Conservation (phyloP, 1,140 invertebrate species). For the Dendroctonus valens region DNA sequence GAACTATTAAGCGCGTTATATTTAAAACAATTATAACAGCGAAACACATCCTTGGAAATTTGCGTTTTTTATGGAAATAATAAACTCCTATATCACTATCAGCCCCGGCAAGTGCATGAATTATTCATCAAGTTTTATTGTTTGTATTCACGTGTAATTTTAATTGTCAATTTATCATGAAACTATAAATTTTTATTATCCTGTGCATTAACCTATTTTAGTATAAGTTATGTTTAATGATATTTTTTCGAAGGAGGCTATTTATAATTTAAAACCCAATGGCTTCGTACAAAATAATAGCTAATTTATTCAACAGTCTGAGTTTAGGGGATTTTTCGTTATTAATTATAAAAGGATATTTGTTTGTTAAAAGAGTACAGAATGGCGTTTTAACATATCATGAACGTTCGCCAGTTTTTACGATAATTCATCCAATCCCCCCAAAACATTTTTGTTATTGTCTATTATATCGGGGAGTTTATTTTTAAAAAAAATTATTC, state of each 20-base stretch:
- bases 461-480: too few species aligned
- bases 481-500: too few species aligned
- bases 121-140: conserved; percentile 26
- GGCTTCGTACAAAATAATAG: too few species aligned
- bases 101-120: conserved; percentile 12
- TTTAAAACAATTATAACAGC: conserved; percentile 32
- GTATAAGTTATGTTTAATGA: conserved; percentile 3
- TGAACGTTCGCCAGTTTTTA: too few species aligned
- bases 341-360: too few species aligned
- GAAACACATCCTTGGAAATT: conserved; percentile 36
- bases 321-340: too few species aligned
- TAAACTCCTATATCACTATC: conserved; percentile 24
- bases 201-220: conserved; percentile 24
- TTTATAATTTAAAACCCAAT: not conserved
- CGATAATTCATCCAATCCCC: too few species aligned
- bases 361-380: too few species aligned
- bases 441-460: too few species aligned
- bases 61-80: conserved; percentile 29
- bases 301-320: too few species aligned
- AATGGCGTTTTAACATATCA: too few species aligned
- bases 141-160: conserved; percentile 33
- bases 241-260: not conserved
- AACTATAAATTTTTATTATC: conserved; percentile 18
- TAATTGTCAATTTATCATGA: conserved; percentile 24
- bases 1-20: conserved; percentile 30